Evolutionary conservation across 2,797 vertebrate genomes (phyloP).

Genomic region (Anableps anableps): DNA sequence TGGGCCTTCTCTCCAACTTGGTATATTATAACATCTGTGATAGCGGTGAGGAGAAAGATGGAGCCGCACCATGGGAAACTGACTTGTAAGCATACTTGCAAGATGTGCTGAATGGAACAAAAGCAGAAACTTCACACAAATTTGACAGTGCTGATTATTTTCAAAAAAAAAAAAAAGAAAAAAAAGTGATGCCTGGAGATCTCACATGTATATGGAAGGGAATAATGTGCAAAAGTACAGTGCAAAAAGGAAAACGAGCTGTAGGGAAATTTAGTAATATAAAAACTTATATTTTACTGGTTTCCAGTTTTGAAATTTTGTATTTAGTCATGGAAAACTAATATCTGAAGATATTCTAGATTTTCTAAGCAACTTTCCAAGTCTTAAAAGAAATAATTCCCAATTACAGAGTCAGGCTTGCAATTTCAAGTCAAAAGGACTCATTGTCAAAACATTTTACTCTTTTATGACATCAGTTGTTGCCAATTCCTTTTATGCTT

Average conservation of each 20-base stretch:
- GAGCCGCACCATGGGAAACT: constrained; percentile 40
- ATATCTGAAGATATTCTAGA: background rate
- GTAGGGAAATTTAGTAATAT: background rate
- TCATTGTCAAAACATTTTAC: background rate
- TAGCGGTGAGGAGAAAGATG: constrained; percentile 37
- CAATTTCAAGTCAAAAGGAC: background rate
- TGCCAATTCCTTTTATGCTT: background rate
- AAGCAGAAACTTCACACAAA: constrained; percentile 26
- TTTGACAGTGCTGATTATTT: constrained; percentile 1
- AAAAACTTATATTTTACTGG: background rate
- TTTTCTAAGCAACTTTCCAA: constrained; percentile 7
- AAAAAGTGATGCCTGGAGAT: background rate
- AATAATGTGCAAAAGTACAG: background rate
- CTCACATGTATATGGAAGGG: background rate
- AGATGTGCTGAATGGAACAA: constrained; percentile 34
- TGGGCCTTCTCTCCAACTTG: constrained; percentile 36
- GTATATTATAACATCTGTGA: constrained; percentile 51
- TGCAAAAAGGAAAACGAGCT: background rate
- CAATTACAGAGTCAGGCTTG: too few relatives aligned
- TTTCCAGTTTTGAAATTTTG: background rate
- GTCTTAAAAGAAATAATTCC: background rate
- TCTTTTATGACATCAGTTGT: background rate
- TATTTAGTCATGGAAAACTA: background rate
- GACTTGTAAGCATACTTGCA: constrained; percentile 23
- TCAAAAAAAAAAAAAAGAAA: background rate